Conservation (phyloP, 2,113 vertebrate genomes). For the Antechinus flavipes region DNA sequence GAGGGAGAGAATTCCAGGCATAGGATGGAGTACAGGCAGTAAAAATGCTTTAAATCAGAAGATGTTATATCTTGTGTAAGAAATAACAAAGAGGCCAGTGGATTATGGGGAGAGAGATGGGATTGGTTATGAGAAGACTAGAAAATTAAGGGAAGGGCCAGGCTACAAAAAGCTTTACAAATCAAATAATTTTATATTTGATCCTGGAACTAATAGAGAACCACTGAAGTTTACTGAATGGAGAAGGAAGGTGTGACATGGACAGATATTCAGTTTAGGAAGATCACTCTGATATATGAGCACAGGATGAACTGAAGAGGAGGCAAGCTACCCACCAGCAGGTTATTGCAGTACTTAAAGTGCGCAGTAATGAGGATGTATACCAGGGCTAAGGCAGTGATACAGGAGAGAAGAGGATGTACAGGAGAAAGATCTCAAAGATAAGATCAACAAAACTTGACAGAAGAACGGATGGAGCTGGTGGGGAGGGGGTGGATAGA, state of each 20-base stretch:
- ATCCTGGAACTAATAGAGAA: background rate
- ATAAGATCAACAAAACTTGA: background rate
- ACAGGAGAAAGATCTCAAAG: background rate
- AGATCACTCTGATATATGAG: background rate
- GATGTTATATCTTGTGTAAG: background rate
- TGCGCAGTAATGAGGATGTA: background rate
- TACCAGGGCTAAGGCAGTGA: background rate
- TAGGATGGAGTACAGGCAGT: too few relatives aligned
- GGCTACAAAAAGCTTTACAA: background rate
- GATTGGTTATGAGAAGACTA: background rate
- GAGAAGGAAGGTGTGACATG: background rate
- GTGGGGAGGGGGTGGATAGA: too few relatives aligned
- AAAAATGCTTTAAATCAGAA: background rate
- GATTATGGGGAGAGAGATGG: background rate
- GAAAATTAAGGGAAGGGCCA: background rate
- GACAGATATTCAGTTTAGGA: background rate
- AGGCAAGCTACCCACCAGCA: background rate
- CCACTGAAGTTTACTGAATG: background rate
- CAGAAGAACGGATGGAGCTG: background rate
- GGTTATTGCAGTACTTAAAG: background rate
- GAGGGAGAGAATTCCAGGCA: background rate
- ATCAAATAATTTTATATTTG: background rate
- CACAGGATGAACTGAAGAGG: background rate
- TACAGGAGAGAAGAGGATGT: background rate
- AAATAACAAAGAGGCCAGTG: too few relatives aligned